phyloP scores from a whole-genome alignment of 2,888 invertebrate species.

The Chirona hameri region DNA sequence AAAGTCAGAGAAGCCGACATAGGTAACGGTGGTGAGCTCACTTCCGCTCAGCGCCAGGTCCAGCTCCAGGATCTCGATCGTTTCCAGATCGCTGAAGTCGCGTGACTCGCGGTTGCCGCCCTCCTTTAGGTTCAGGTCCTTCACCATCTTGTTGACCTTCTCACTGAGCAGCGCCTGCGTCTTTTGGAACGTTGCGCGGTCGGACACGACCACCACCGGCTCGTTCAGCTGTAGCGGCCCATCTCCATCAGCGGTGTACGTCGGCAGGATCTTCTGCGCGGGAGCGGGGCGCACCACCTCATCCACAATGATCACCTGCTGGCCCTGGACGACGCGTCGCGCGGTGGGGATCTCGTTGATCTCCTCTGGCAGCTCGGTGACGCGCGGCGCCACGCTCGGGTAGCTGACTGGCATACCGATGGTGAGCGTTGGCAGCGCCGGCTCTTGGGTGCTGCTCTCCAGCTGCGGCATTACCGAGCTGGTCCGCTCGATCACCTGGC shows the following conservation, averaged over 20 bases:
- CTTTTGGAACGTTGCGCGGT: not conserved
- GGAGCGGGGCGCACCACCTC: not conserved
- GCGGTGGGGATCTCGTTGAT: not conserved
- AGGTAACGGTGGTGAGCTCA: conserved; percentile 66
- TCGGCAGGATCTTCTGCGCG: not conserved
- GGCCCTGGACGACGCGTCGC: not conserved
- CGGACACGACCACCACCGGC: not conserved
- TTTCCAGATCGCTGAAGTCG: conserved; percentile 35
- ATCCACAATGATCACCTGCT: not conserved
- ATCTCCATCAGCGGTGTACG: not conserved
- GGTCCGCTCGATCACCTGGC: conserved; percentile 45
- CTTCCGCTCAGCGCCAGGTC: conserved; percentile 40
- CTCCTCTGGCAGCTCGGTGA: not conserved
- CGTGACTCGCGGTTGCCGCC: conserved; percentile 35
- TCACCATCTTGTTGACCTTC: conserved; percentile 35
- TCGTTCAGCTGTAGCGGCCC: not conserved
- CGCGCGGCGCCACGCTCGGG: not conserved
- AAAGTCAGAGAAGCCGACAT: conserved; percentile 88
- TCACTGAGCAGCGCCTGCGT: not conserved
- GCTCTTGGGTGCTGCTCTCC: conserved; percentile 30
- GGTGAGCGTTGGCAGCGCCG: conserved; percentile 38
- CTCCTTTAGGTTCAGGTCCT: conserved; percentile 37
- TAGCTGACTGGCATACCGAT: conserved; percentile 35
- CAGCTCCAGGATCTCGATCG: conserved; percentile 1
- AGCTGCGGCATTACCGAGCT: conserved; percentile 33